Evolutionary conservation across 2,797 vertebrate genomes (phyloP), one percentile per base, ranked within the genome.

Genomic region (Sitta carolinensis): DNA sequence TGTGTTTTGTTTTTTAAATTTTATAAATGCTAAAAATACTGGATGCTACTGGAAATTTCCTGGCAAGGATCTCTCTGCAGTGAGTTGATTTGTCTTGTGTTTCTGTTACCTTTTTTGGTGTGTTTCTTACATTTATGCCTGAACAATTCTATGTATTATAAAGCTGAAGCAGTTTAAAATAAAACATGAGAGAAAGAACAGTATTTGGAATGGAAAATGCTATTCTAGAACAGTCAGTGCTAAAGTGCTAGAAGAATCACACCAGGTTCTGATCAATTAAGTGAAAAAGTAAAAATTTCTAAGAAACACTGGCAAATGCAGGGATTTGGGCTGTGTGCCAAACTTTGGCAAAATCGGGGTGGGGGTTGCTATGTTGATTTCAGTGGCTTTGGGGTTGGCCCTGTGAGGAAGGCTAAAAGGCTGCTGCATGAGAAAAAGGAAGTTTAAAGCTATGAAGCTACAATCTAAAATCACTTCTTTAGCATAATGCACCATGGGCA

Each of bases 21-120:
- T 79, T 88, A 80, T 66, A 78, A 85, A 64, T 61, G n/a, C 59
- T 88, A 78, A 94, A 94, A 93, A 81, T 87, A 87, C 51, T 58
- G 68, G 22, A 47, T 89, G 93, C 38, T 64, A 32, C 80, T 89
- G 77, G 70, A 94, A 89, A 89, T 84, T 89, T 94, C 80, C 57
- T 89, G 64, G 57, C 90, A 89, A 84, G 51, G 23, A 84, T 82
- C 67, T 84, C 25, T 69, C 50, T 86, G 58, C 82, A 85, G 52
- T 73, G 76, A 86, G 55, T 73, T 86, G 50, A 81, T 88, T 91
- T 66, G 36, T 85, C 29, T 68, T 83, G 18, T 89, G 59, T 90
- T 95, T 94, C 82, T 89, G 40, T 70, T 93, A 84, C 66, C 34
- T 82, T 85, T 95, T 83, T 17, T 36, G 81, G 57, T 13, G 6